phyloP scores from a whole-genome alignment of 1,140 invertebrate species.

The Lepidurus apus region DNA sequence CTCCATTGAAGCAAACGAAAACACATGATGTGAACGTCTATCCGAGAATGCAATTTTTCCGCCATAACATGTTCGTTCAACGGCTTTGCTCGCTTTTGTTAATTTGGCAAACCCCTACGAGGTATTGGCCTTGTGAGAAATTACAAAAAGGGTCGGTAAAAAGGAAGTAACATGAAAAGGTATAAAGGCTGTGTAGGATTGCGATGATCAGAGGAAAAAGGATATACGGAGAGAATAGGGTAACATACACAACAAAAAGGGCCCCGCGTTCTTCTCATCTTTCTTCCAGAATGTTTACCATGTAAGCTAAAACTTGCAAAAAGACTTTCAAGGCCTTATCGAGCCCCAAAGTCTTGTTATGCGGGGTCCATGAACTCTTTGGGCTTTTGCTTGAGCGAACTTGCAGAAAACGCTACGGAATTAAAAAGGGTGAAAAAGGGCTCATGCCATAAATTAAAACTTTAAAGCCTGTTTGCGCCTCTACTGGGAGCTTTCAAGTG shows the following conservation, averaged over 20 bases:
- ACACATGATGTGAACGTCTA: neutral
- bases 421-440: constrained; percentile 7
- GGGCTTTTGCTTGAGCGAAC: neutral
- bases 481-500: too few species aligned
- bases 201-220: neutral
- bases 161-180: constrained; percentile 16
- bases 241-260: constrained; percentile 4
- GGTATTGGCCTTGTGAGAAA: neutral
- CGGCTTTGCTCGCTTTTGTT: constrained; percentile 10
- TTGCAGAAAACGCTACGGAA: neutral
- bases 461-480: too few species aligned
- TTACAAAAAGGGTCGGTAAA: constrained; percentile 19
- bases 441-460: too few species aligned
- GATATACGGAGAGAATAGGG: neutral
- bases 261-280: constrained; percentile 8
- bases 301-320: neutral
- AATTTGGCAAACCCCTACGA: constrained; percentile 18
- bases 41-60: neutral
- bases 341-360: neutral
- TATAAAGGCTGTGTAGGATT: neutral
- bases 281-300: constrained; percentile 5
- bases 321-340: constrained; percentile 8
- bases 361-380: neutral
- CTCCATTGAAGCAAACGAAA: neutral
- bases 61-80: neutral